These are phyloP conservation scores for Ochotona princeps DNA, from an alignment of 2,113 vertebrate genomes.

Conservation along the genomic window DNA sequence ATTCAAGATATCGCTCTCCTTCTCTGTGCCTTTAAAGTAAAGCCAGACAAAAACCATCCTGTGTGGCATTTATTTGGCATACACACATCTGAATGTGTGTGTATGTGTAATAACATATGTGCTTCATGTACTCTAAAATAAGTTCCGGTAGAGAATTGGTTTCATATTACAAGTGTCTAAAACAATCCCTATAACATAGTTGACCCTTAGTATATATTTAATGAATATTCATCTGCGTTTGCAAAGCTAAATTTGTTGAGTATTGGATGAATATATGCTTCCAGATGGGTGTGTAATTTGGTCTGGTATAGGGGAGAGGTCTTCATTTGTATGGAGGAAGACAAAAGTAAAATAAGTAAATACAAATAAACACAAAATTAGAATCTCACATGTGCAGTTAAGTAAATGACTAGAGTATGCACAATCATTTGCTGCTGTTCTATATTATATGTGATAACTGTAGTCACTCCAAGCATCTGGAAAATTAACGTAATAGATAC, in stretches of 20 bases:
- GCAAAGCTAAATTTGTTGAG: conserved; percentile 62
- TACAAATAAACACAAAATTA: conserved; percentile 40
- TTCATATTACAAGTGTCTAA: conserved; percentile 10
- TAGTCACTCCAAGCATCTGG: background rate
- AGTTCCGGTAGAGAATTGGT: background rate
- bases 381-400: conserved; percentile 36
- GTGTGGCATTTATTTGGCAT: background rate
- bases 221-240: conserved; percentile 46
- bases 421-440: conserved; percentile 19
- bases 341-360: conserved; percentile 37
- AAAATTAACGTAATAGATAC: background rate
- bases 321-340: background rate
- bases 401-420: conserved; percentile 32
- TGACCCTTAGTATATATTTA: conserved; percentile 13
- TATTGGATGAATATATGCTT: conserved; percentile 34
- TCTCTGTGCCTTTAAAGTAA: too few species aligned
- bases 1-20: too few species aligned
- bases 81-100: background rate
- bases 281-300: background rate
- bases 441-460: background rate
- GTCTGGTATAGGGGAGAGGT: background rate
- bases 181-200: background rate
- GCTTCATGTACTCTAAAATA: conserved; percentile 23
- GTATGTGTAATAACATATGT: background rate
- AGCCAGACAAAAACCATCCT: too few species aligned